Percentiles rank a stretch among this genome's conserved stretches.
phyloP scores from a whole-genome alignment of 2,797 vertebrate genomes.

The Mionectes olivaceus region DNA sequence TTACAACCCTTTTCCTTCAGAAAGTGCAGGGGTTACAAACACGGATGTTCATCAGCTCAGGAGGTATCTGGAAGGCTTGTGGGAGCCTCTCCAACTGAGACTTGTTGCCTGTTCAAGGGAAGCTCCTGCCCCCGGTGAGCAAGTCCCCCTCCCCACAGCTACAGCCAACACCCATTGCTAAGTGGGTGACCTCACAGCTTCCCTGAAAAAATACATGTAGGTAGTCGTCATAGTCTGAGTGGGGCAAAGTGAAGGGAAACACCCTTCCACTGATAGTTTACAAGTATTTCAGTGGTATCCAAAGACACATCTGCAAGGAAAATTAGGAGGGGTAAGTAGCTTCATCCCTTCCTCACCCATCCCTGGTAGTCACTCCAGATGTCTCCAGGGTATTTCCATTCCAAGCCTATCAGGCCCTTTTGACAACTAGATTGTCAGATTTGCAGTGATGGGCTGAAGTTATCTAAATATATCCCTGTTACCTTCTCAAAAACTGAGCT shows the following conservation, averaged over 20 bases:
- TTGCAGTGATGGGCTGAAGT: background rate
- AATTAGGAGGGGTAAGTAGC: background rate
- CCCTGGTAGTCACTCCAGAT: background rate
- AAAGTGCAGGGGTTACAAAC: background rate
- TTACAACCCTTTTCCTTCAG: background rate
- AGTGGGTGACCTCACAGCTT: background rate
- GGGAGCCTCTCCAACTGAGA: background rate
- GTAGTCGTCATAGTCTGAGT: background rate
- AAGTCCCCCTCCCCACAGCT: rapidly evolving
- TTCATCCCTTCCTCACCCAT: background rate
- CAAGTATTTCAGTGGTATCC: background rate
- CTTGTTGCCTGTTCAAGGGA: background rate
- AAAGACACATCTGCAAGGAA: background rate
- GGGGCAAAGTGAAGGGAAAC: background rate
- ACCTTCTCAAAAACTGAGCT: background rate
- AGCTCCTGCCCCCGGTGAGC: background rate
- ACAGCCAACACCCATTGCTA: background rate
- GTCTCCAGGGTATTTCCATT: background rate
- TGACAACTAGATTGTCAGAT: background rate
- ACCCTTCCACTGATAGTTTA: background rate
- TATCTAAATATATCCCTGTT: background rate
- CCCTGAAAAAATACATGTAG: rapidly evolving
- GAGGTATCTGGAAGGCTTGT: background rate
- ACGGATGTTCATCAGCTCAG: background rate
- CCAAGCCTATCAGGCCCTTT: background rate